A percentile compares a stretch with the other conserved stretches of the same genome.
Evolutionary conservation across 2,888 invertebrate species (phyloP).

Genomic region (Linyphia triangularis): DNA sequence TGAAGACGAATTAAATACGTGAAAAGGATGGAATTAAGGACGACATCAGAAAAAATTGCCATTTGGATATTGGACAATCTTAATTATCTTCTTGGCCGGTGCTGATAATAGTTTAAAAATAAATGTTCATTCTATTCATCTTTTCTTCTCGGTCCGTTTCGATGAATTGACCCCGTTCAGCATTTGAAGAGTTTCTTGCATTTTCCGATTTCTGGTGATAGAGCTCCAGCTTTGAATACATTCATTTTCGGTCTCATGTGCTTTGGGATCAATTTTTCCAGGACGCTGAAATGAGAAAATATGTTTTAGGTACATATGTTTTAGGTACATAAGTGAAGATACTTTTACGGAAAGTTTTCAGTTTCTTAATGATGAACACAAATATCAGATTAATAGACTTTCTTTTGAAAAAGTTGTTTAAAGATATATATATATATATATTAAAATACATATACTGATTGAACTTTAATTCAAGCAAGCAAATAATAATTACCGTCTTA

Average conservation of each 20-base stretch:
- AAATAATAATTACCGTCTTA: too few relatives aligned
- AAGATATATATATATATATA: too few relatives aligned
- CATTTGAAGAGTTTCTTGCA: constrained; percentile 77
- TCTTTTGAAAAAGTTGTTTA: too few relatives aligned
- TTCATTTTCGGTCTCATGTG: constrained; percentile 77
- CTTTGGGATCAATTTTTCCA: constrained; percentile 77
- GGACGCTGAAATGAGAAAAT: constrained; percentile 73
- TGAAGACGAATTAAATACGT: constrained; percentile 2
- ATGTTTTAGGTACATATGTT: too few relatives aligned
- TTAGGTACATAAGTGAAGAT: too few relatives aligned
- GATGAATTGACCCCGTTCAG: constrained; percentile 37
- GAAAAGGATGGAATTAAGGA: not conserved
- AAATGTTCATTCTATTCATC: constrained; percentile 35
- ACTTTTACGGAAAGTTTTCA: too few relatives aligned
- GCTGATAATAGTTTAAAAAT: constrained; percentile 20
- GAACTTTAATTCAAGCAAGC: too few relatives aligned
- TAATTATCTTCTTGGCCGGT: constrained; percentile 57
- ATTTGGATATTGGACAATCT: constrained; percentile 1
- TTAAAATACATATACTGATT: too few relatives aligned
- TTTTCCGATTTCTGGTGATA: constrained; percentile 76
- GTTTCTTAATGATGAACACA: too few relatives aligned
- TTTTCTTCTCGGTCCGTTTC: constrained; percentile 12
- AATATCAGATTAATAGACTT: too few relatives aligned
- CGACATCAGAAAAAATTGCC: not conserved
- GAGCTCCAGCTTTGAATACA: constrained; percentile 77